These are phyloP conservation scores for Drosophila sucinea DNA, from an alignment of 1,140 invertebrate genomes.

Conservation along the genomic window DNA sequence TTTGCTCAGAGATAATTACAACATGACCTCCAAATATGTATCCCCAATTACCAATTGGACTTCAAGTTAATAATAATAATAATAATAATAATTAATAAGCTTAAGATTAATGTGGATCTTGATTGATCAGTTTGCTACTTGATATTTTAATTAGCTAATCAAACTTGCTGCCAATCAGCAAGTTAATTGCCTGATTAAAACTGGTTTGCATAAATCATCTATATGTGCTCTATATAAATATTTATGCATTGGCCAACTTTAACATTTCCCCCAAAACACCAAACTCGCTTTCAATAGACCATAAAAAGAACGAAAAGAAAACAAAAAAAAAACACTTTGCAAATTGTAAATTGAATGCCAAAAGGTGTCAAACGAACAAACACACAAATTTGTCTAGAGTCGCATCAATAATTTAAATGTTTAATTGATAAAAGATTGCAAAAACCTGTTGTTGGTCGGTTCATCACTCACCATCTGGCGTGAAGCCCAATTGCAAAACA, in stretches of 20 bases:
- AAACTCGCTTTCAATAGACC: conserved; percentile 35
- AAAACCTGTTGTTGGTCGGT: conserved; percentile 12
- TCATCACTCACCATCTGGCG: conserved; percentile 35
- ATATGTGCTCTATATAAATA: conserved; percentile 46
- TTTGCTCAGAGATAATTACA: background rate
- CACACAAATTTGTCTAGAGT: conserved; percentile 45
- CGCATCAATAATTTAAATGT: conserved; percentile 35
- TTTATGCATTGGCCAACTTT: conserved; percentile 26
- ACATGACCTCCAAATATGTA: background rate
- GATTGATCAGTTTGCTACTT: background rate
- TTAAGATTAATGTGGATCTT: background rate
- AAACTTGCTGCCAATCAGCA: background rate
- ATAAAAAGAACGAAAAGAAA: conserved; percentile 11
- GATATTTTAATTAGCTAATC: conserved; percentile 9
- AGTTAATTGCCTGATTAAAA: conserved; percentile 13
- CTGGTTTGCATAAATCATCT: conserved; percentile 44
- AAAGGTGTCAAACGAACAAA: conserved; percentile 52
- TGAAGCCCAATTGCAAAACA: conserved; percentile 43
- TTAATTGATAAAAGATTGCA: conserved; percentile 18
- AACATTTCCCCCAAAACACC: conserved; percentile 15
- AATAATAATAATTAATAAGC: background rate
- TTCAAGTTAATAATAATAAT: background rate
- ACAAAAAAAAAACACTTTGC: conserved; percentile 15
- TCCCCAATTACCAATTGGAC: background rate
- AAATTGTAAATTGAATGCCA: conserved; percentile 53